Evolutionary conservation across 1,140 invertebrate genomes (phyloP), one percentile per base, ranked within the genome.

Genomic region (Nomia melanderi): DNA sequence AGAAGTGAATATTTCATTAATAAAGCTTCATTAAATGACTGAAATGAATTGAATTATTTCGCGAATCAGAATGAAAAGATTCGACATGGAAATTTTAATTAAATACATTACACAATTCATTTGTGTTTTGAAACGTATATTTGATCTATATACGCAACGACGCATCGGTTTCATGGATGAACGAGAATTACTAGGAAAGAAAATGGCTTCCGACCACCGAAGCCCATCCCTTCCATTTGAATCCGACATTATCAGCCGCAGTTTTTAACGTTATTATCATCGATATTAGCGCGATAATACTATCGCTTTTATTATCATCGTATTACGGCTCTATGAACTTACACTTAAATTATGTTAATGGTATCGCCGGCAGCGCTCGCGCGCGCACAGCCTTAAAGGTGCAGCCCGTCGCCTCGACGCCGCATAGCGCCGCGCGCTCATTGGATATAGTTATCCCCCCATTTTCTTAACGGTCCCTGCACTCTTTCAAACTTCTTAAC

Each of bases 391-490:
- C 1, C 53, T 67, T 75, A 47, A 66, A 14, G 12, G 25, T 14
- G 23, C 17, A 5, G 1, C 8, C 25, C 27, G 3, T n/a, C 20
- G 9, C 9, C 25, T 4, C 25, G 14, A 17, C 44, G 6, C 20
- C 33, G 23, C 11, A 9, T n/a, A n/a, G n/a, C n/a, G n/a, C n/a
- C n/a, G n/a, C n/a, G 25, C 39, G 25, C 64, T 75, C 53, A 27
- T 67, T 67, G n/a, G 64, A 75, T 67, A 57, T 67, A 75, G 54
- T 67, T 75, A 75, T 69, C 73, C 59, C 67, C 73, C 41, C 73
- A 69, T 75, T 75, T 75, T 33, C 73, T 75, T 75, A 75, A 75
- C 64, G 73, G 53, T 47, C 25, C 39, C 54, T 59, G 29, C 39
- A 69, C 64, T 75, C 57, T 75, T 75, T 39, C 53, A 67, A 75